These are phyloP conservation scores for Jacana jacana DNA, from an alignment of 2,113 vertebrate species.

Conservation along the genomic window DNA sequence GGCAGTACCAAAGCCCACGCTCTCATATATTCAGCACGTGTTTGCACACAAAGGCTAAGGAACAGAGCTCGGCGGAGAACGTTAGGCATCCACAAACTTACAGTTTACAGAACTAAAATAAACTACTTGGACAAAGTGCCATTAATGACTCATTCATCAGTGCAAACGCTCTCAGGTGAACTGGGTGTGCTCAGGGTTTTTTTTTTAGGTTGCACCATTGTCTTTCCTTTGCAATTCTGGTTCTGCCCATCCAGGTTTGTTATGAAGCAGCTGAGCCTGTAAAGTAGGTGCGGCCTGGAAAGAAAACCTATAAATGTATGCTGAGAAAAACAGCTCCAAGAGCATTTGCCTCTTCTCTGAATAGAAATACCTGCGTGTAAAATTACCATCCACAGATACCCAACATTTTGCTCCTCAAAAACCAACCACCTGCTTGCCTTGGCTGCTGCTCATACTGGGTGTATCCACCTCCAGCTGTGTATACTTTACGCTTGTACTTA, in stretches of 20 bases:
- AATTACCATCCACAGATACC: neutral
- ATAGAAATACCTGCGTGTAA: neutral
- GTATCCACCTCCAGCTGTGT: neutral
- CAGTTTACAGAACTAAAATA: neutral
- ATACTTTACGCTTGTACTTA: neutral
- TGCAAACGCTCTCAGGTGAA: conserved; percentile 2
- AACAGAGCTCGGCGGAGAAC: neutral
- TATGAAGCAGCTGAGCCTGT: neutral
- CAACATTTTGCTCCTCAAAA: neutral
- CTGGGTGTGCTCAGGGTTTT: conserved; percentile 25
- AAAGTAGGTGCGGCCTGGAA: conserved; percentile 10
- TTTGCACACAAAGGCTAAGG: neutral
- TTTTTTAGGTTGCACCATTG: conserved; percentile 38
- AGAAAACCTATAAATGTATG: neutral
- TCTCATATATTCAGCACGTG: neutral
- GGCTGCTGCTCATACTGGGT: neutral
- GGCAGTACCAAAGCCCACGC: neutral
- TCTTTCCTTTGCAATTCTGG: conserved; percentile 38
- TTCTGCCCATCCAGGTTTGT: neutral
- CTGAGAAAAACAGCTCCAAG: neutral
- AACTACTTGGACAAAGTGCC: neutral
- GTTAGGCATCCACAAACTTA: neutral
- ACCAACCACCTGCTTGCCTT: neutral
- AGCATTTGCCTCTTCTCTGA: neutral
- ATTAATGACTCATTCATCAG: neutral